A percentile compares a stretch with the other conserved stretches of the same genome.
These are phyloP conservation scores for Trachymyrmex cornetzi DNA, from an alignment of 1,140 invertebrate species.

Conservation along the genomic window DNA sequence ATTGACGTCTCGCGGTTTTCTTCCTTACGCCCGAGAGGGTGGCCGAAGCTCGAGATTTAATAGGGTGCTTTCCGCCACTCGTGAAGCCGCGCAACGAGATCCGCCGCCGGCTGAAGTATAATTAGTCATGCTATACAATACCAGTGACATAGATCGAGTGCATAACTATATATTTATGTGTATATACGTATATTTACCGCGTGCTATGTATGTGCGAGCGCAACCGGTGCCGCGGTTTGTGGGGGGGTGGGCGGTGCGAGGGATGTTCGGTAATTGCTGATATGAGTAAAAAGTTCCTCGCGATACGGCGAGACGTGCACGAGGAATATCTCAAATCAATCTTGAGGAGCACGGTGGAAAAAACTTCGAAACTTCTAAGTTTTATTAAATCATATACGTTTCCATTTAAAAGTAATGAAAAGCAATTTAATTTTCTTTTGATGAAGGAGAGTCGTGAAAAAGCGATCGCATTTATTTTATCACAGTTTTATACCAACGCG, in stretches of 20 bases:
- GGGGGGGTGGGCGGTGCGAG: background rate
- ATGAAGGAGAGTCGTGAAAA: background rate
- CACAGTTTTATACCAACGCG: background rate
- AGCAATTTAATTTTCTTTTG: slow-evolving; percentile 9
- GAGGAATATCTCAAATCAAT: slow-evolving; percentile 18
- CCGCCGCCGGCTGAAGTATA: slow-evolving; percentile 77
- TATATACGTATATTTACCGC: background rate
- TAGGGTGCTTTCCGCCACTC: slow-evolving; percentile 77
- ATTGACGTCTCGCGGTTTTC: slow-evolving; percentile 75
- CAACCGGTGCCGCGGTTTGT: background rate
- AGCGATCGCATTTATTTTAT: slow-evolving; percentile 35
- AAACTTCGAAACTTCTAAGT: background rate
- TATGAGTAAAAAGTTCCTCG: slow-evolving; percentile 8
- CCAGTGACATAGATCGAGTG: slow-evolving; percentile 73
- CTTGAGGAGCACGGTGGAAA: background rate
- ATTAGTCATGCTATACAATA: slow-evolving; percentile 79
- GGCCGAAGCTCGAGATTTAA: slow-evolving; percentile 75
- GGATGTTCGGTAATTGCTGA: slow-evolving; percentile 34
- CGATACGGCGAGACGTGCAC: background rate
- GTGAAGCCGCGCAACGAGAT: slow-evolving; percentile 72
- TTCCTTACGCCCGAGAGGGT: slow-evolving; percentile 58
- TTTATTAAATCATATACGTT: slow-evolving; percentile 23
- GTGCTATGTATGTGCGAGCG: background rate
- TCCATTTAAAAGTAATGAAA: slow-evolving; percentile 25
- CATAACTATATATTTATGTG: slow-evolving; percentile 49